phyloP scores from a whole-genome alignment of 2,113 vertebrate genomes.

The Mus pahari region DNA sequence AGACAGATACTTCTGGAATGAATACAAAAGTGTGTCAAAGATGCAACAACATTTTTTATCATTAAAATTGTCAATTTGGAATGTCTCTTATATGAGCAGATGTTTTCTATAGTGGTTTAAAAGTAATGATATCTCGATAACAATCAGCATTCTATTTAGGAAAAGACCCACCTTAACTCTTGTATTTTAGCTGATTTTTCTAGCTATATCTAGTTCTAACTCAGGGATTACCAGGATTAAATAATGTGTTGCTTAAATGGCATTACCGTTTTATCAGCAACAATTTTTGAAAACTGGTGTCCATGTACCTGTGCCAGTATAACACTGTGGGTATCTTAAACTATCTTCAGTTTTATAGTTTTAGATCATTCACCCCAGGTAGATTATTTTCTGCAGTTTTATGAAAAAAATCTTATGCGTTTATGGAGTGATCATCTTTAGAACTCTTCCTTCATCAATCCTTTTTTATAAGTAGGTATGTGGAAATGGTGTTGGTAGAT shows the following conservation, averaged over 20 bases:
- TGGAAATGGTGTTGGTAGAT: conserved; percentile 24
- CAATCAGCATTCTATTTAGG: background rate
- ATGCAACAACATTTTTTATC: background rate
- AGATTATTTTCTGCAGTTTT: background rate
- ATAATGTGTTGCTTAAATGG: background rate
- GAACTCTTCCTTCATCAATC: conserved; percentile 23
- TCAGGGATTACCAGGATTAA: background rate
- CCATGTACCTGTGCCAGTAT: background rate
- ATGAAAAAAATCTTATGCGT: conserved; percentile 20
- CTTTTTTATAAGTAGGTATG: conserved; percentile 1
- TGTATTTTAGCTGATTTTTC: conserved; percentile 15
- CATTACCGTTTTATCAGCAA: background rate
- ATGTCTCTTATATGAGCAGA: background rate
- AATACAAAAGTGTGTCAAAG: background rate
- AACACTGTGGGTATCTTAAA: fast-evolving
- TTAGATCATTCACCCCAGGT: background rate
- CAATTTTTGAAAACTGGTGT: background rate
- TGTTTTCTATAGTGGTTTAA: conserved; percentile 17
- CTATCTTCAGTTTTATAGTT: background rate
- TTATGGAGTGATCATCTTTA: conserved; percentile 6
- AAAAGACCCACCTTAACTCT: fast-evolving
- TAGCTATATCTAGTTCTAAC: background rate
- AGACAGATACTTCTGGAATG: background rate
- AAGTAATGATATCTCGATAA: background rate
- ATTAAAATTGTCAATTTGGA: background rate